A percentile compares a stretch with the other conserved stretches of the same genome.
phyloP scores from a whole-genome alignment of 2,888 invertebrate species.

The Holacanthella duospinosa region DNA sequence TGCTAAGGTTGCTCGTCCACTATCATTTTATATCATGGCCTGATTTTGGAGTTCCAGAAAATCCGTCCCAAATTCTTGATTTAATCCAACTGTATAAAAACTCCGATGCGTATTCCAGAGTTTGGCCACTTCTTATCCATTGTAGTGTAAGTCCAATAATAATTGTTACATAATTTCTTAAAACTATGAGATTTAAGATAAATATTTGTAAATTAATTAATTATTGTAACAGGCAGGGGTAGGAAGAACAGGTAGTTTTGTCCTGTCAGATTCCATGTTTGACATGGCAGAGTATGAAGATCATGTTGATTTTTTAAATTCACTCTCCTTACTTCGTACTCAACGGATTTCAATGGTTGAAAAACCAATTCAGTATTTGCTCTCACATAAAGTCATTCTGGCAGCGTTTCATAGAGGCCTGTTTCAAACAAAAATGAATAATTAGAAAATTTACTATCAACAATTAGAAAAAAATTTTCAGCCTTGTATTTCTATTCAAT shows the following conservation, averaged over 20 bases:
- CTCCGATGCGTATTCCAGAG: background rate
- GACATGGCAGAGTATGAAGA: background rate
- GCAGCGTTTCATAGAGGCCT: too few species aligned
- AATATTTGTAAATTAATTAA: too few species aligned
- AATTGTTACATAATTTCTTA: too few species aligned
- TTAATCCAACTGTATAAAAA: background rate
- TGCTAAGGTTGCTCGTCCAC: background rate
- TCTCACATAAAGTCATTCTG: background rate
- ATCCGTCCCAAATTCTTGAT: background rate
- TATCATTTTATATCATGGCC: background rate
- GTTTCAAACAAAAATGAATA: too few species aligned
- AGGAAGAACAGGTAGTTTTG: background rate
- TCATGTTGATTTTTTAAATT: background rate
- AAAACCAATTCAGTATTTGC: background rate
- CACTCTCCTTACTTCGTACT: background rate
- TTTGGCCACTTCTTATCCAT: background rate
- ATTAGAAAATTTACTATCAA: too few species aligned
- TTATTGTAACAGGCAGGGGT: background rate
- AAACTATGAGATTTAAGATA: too few species aligned
- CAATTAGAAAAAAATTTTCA: too few species aligned
- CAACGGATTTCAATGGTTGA: background rate
- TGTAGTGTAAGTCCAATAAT: background rate
- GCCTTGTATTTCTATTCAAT: too few species aligned
- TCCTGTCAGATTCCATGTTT: background rate
- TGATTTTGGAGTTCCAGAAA: background rate